Base-by-base conservation (phyloP, 2,888 invertebrate genomes). In the Petrophora chlorosata region DNA sequence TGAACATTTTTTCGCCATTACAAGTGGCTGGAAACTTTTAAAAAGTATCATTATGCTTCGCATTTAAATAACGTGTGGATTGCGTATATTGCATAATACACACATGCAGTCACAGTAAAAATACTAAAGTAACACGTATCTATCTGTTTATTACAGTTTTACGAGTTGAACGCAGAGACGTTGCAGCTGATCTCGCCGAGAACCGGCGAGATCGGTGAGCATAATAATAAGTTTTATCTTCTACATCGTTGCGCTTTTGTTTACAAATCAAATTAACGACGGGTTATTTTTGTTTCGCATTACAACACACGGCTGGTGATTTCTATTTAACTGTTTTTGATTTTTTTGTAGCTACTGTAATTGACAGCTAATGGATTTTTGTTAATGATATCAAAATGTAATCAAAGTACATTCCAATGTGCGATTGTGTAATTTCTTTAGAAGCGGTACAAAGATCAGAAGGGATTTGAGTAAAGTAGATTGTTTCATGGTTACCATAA, bases 251-350 rank as follows among this genome's bases (percentile, higher is more conserved):
- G 70, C 65, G 53, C 38, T 57, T 56, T 63, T 65, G 73, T 72
- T 62, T 67, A 76, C 76, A 72, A 70, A 73, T 69, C 60, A 72
- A 74, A 74, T 77, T 76, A 80, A 72, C 69, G 65, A 47, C 56
- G 64, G 61, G 78, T 67, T 82, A 81, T 81, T 81, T 74, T 70
- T 68, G 70, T 71, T 66, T 57, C 56, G 61, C 70, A 74, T 77
- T 76, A 78, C 73, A 68, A 68, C 56, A n/a, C n/a, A n/a, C n/a
- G 56, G 65, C 73, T 73, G 69, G 67, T 71, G 73, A 61, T 76
- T 70, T 60, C 39, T 70, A 58, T 75, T 69, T 55, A 43, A 41
- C 41, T 53, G 51, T 53, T 51, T 53, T 43, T 47, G 3, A 30
- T 34, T 58, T 59, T 42, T 43, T 56, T 52, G 46, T 50, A 34